Evolutionary conservation across 2,113 vertebrate genomes (phyloP), one percentile per base, ranked within the genome.

Genomic region (Phaethornis superciliosus): DNA sequence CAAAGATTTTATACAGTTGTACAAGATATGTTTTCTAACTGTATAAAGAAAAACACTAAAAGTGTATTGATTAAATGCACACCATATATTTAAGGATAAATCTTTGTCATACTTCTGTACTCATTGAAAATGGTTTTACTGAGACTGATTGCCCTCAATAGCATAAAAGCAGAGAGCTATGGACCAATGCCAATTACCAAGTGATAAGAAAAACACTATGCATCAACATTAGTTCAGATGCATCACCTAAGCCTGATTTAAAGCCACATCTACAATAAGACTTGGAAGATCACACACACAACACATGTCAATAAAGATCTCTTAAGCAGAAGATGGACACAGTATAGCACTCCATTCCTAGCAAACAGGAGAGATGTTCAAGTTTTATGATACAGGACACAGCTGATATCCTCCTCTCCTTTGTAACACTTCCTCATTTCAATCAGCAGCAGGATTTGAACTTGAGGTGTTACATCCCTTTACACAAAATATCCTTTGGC

Each of bases 61-160:
- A 82, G 52, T 37, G 30, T 67, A 78, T 81, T 72, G 42, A 77
- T 93, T 64, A 90, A 88, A 81, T 33, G 9, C 44, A 58, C 55
- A 42, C 19, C 12, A 44, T 71, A 35, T 42, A 84, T 52, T 88
- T 76, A 58, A 72, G 59, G 10, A 76, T 63, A 74, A 56, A n/a
- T 62, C 35, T 68, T 51, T 32, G 56, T 35, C 74, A 49, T n/a
- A 42, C 26, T 67, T 60, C 23, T 54, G 6, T 15, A 44, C 8
- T 72, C 22, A 22, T 33, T 52, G 32, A 51, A 76, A 81, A 77
- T 8, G 6, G 26, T 32, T 80, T 84, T 67, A 52, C 24, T 42
- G 52, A 83, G 46, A 74, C 24, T 79, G 35, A 49, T 33, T 75
- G 32, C 10, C 12, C n/a, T 58, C 65, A 71, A 35, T 17, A 58